Conservation (phyloP, 1,140 invertebrate genomes). For the Ylistrum balloti region DNA sequence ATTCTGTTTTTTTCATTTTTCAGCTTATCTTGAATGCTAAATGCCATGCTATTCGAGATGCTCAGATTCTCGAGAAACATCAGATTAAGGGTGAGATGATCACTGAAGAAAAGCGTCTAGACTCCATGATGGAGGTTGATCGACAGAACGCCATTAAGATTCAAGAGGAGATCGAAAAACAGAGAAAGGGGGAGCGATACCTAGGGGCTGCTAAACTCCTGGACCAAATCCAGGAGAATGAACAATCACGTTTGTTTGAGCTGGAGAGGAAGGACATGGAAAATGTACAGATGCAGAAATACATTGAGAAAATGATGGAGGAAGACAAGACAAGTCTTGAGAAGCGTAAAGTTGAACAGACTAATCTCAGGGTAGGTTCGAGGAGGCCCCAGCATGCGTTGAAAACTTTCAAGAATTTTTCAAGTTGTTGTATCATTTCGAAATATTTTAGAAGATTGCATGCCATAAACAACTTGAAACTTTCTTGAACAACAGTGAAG, state of each 20-base stretch:
- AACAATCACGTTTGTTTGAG: slow-evolving; percentile 80
- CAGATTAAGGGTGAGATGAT: slow-evolving; percentile 80
- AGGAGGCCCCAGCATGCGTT: neutral
- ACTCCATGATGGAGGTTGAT: slow-evolving; percentile 83
- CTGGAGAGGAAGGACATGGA: slow-evolving; percentile 82
- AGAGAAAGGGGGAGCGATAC: slow-evolving; percentile 78
- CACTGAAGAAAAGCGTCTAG: slow-evolving; percentile 81
- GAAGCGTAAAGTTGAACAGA: slow-evolving; percentile 78
- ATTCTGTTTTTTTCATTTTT: slow-evolving; percentile 13
- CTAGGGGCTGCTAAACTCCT: slow-evolving; percentile 81
- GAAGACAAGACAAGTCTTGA: slow-evolving; percentile 78
- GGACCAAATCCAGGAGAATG: slow-evolving; percentile 82
- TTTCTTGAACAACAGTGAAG: too few species aligned
- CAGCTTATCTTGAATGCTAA: slow-evolving; percentile 83
- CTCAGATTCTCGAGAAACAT: slow-evolving; percentile 82
- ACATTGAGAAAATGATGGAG: slow-evolving; percentile 81
- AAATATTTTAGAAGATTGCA: too few species aligned
- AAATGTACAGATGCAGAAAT: slow-evolving; percentile 81
- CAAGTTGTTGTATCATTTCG: too few species aligned
- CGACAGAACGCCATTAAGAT: slow-evolving; percentile 80
- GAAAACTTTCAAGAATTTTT: too few species aligned
- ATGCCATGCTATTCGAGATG: slow-evolving; percentile 83
- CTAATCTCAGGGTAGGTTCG: slow-evolving; percentile 73
- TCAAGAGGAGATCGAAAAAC: slow-evolving; percentile 82
- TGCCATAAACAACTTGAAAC: too few species aligned